These are phyloP conservation scores for Leptopilina boulardi DNA, from an alignment of 1,140 invertebrate species.

Conservation along the genomic window DNA sequence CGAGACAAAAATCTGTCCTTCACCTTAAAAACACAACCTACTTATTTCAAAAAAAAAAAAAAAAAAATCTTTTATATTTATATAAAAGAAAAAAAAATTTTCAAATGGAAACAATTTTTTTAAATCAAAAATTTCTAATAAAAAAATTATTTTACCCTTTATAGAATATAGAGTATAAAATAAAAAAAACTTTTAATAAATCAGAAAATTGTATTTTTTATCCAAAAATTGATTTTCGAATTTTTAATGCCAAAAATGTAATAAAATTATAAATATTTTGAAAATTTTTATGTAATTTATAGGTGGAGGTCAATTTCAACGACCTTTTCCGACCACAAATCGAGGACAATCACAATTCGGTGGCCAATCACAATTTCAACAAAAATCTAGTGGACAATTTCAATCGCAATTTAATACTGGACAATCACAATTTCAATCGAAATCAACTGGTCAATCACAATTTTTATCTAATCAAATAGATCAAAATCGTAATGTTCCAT, in stretches of 20 bases:
- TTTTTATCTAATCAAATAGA: neutral
- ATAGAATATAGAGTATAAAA: no score
- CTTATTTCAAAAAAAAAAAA: conserved; percentile 1
- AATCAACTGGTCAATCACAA: conserved; percentile 11
- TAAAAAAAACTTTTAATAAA: no score
- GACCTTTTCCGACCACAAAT: conserved; percentile 31
- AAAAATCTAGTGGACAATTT: conserved; percentile 35
- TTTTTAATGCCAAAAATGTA: no score
- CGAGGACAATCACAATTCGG: conserved; percentile 42
- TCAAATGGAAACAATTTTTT: no score
- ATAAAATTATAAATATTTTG: no score
- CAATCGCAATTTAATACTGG: conserved; percentile 34
- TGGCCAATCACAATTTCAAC: conserved; percentile 11
- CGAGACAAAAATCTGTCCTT: conserved; percentile 1
- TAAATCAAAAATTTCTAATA: no score
- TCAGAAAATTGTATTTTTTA: no score
- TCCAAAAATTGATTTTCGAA: no score
- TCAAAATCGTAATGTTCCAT: conserved; percentile 1
- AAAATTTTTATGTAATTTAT: neutral
- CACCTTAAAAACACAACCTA: conserved; percentile 7
- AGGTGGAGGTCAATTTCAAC: conserved; percentile 29
- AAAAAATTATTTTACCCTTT: no score
- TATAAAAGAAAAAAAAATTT: no score
- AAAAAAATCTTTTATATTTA: no score
- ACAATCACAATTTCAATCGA: conserved; percentile 22